Base-by-base conservation (phyloP, 2,888 invertebrate species). In the Pycnomerus fuliginosus region DNA sequence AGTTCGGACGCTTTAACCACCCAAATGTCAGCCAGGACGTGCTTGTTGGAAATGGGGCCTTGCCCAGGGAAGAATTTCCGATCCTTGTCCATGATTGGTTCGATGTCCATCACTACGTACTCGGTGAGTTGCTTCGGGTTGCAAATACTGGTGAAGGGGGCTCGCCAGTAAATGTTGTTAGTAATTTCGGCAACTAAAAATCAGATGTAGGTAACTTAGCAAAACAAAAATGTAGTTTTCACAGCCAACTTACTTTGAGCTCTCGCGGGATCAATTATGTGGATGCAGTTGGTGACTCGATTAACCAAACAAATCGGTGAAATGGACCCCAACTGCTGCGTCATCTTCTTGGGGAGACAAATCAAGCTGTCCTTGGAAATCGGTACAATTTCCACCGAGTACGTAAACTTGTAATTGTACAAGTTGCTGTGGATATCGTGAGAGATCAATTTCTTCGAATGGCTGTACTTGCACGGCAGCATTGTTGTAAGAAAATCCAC, bases 341-440 rank as follows among this genome's bases (percentile, higher is more conserved):
- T 87, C 54, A 95, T 68, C 66, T 89, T 89, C 65, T 86, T 85
- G 1, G 93, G 85, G 2, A 98, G 75, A 66, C 97, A 98, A 1
- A 98, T 86, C 30, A 95, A 76, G 67, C 90, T 90, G 68, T 95
- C 92, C 72, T 96, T 97, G 11, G 97, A 97, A 38, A 99, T 72
- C 0, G 99, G 98, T 1, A 93, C 94, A 60, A 99, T 90, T 71
- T 99, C 97, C 52, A 99, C 85, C 48, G 91, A 89, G 72, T 81
- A 91, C 3, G 95, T 90, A 67, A 89, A 90, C 73, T 99, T 99
- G 74, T 96, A 98, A 71, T 97, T 97, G 73, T 90, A 97, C 8
- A 85, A 81, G 67, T 99, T 99, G 70, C 91, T 97, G 72, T 94
- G 95, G 41, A 93, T 89, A 72, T 99, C 99, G 64, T 98, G 98